phyloP scores from a whole-genome alignment of 2,888 invertebrate species.

The Mesorhabditis belari region DNA sequence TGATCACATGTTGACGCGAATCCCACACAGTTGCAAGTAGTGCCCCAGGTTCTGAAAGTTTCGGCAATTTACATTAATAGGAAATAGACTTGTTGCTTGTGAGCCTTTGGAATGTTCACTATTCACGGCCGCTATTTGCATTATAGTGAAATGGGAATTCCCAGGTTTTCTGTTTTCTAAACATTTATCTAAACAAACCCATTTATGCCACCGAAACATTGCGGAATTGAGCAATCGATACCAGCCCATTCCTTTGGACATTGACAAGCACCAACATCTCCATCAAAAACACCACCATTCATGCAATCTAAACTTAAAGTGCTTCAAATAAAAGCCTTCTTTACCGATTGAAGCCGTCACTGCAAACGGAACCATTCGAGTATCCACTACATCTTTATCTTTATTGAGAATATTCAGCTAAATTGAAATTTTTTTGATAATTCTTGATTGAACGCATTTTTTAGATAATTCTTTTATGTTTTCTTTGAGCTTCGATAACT shows the following conservation, averaged over 20 bases:
- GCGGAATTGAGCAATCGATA: background rate
- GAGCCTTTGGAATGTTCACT: background rate
- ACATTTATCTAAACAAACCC: background rate
- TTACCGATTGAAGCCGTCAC: background rate
- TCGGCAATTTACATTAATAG: too few species aligned
- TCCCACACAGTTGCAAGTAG: background rate
- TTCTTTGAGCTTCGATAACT: too few species aligned
- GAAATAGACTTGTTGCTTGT: too few species aligned
- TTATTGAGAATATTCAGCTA: background rate
- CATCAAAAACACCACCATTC: background rate
- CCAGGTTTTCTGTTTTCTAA: too few species aligned
- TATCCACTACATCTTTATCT: background rate
- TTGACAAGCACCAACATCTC: background rate
- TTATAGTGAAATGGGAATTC: too few species aligned
- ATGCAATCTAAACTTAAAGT: background rate
- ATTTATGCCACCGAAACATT: background rate
- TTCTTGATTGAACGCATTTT: too few species aligned
- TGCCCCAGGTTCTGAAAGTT: background rate
- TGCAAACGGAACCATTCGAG: background rate
- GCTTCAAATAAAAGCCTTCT: background rate
- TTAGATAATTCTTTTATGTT: too few species aligned
- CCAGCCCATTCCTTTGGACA: background rate
- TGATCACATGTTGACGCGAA: too few species aligned
- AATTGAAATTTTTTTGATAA: background rate
- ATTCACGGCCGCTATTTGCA: background rate